Conservation (phyloP, 1,140 invertebrate genomes). For the Heliconius melpomene region DNA sequence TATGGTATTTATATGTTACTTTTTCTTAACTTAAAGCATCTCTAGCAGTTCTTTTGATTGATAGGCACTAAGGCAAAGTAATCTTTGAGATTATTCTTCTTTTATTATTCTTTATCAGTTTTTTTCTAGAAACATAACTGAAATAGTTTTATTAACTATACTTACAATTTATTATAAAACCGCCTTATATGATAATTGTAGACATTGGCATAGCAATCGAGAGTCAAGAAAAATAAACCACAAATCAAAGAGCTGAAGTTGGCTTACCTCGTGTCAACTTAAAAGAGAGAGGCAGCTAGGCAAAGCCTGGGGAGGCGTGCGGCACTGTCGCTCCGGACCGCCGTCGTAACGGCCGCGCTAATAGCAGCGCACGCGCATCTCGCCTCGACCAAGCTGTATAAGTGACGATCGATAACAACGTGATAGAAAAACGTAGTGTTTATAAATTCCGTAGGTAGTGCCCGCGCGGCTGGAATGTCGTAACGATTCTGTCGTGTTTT, state of each 20-base stretch:
- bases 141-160: background rate
- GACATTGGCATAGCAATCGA: constrained; percentile 22
- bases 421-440: constrained; percentile 46
- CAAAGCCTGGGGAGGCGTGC: constrained; percentile 56
- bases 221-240: constrained; percentile 31
- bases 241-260: constrained; percentile 37
- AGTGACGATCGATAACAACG: constrained; percentile 49
- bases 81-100: no score
- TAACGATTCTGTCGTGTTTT: constrained; percentile 52
- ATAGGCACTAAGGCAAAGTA: no score
- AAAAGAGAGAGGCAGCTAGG: constrained; percentile 78
- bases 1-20: background rate
- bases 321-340: constrained; percentile 71
- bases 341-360: constrained; percentile 68
- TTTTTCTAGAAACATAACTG: no score
- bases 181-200: constrained; percentile 2
- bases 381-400: constrained; percentile 22
- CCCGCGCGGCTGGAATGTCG: constrained; percentile 48
- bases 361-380: constrained; percentile 47
- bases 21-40: background rate
- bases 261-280: constrained; percentile 51
- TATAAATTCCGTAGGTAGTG: constrained; percentile 52
- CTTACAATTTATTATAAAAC: background rate
- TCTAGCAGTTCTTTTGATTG: no score
- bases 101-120: no score